Conservation (phyloP, 2,797 vertebrate species). For the Anguilla megastoma region DNA sequence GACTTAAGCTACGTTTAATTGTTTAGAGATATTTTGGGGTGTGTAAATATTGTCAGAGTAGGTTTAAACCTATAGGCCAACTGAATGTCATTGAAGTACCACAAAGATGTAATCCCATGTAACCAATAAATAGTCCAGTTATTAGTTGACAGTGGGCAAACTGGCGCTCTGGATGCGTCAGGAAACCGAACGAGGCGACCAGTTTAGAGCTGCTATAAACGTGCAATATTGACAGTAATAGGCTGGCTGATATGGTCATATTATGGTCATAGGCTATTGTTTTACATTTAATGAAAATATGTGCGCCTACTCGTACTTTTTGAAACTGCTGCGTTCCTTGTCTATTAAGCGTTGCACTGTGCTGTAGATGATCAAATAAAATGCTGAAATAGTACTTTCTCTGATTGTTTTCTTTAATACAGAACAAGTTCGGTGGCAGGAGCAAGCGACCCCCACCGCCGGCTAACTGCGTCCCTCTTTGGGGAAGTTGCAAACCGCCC, state of each 20-base stretch:
- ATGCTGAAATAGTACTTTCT: slow-evolving; percentile 6
- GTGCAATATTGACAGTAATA: too few relatives aligned
- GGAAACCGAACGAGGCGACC: too few relatives aligned
- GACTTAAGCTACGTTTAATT: not conserved
- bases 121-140: too few relatives aligned
- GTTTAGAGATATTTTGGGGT: not conserved
- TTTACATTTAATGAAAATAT: not conserved
- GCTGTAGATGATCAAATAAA: not conserved
- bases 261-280: too few relatives aligned
- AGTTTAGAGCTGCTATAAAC: too few relatives aligned
- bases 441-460: slow-evolving; percentile 66
- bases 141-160: too few relatives aligned
- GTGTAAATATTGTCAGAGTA: not conserved
- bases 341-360: not conserved
- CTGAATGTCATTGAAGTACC: not conserved
- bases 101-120: not conserved
- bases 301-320: not conserved
- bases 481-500: slow-evolving; percentile 77
- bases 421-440: slow-evolving; percentile 69
- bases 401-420: slow-evolving; percentile 18
- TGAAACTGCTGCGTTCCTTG: not conserved
- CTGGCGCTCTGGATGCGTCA: too few relatives aligned
- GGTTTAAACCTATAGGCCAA: not conserved
- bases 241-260: too few relatives aligned
- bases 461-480: slow-evolving; percentile 76